Evolutionary conservation across 1,140 invertebrate species (phyloP).

Genomic region (Drosophila persimilis): DNA sequence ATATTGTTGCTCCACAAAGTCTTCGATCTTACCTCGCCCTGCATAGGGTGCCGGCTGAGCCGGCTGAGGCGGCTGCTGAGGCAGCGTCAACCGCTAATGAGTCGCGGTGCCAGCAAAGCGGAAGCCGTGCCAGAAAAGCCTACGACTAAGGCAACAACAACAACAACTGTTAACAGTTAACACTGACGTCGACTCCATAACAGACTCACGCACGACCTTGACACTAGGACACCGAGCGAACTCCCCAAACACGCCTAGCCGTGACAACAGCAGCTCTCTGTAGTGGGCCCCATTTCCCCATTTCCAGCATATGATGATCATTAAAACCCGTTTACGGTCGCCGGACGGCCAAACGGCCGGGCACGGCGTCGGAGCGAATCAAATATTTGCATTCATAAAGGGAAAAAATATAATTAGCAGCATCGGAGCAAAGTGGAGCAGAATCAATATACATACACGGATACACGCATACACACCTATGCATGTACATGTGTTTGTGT

Average conservation of each 20-base stretch:
- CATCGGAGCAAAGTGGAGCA: slow-evolving; percentile 30
- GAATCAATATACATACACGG: slow-evolving; percentile 22
- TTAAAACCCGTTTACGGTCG: slow-evolving; percentile 67
- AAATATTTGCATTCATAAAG: slow-evolving; percentile 72
- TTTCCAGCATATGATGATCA: slow-evolving; percentile 36
- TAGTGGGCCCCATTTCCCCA: slow-evolving; percentile 5
- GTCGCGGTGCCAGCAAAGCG: slow-evolving; percentile 34
- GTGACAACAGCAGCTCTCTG: slow-evolving; percentile 26
- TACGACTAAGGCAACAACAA: neutral
- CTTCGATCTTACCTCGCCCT: slow-evolving; percentile 4
- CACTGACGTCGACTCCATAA: slow-evolving; percentile 16
- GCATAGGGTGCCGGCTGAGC: neutral
- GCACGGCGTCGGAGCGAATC: slow-evolving; percentile 28
- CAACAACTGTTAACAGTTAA: slow-evolving; percentile 52
- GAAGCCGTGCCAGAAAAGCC: slow-evolving; percentile 36
- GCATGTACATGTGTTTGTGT: neutral
- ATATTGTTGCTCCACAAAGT: neutral
- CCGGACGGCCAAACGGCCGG: neutral
- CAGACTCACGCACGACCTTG: slow-evolving; percentile 51
- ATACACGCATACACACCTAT: too few relatives aligned
- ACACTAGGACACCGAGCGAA: slow-evolving; percentile 37
- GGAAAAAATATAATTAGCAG: slow-evolving; percentile 70
- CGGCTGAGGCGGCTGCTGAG: slow-evolving; percentile 24
- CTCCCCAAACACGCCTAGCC: slow-evolving; percentile 10
- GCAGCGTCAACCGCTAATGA: slow-evolving; percentile 25